Evolutionary conservation across 2,797 vertebrate species (phyloP).

Genomic region (Bradypodion pumilum): DNA sequence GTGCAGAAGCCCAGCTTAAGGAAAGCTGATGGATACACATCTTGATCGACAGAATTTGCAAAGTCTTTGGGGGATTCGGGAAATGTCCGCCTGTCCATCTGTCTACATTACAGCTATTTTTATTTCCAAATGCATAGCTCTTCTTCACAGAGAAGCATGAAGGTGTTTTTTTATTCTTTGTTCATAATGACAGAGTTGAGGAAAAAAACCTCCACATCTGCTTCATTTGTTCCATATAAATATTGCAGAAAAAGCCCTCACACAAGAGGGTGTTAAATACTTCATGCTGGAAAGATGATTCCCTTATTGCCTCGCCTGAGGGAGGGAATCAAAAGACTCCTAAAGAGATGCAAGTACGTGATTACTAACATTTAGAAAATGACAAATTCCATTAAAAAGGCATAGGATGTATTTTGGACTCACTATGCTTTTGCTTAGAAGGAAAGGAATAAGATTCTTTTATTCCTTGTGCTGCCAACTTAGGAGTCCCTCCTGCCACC

Average conservation of each 20-base stretch:
- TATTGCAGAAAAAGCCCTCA: background rate
- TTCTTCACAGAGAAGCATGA: no score
- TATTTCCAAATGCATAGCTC: no score
- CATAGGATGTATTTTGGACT: background rate
- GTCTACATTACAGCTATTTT: no score
- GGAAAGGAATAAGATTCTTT: background rate
- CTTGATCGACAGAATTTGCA: no score
- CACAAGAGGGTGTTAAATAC: background rate
- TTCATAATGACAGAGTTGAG: no score
- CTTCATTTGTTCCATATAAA: background rate
- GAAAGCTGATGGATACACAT: no score
- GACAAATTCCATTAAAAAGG: no score
- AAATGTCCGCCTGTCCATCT: no score
- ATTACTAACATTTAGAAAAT: background rate
- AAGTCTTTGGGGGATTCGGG: no score
- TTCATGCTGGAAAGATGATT: background rate
- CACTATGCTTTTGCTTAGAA: background rate
- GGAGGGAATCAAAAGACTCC: background rate
- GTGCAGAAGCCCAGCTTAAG: no score
- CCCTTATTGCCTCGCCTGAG: no score
- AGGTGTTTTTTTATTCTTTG: no score
- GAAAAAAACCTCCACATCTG: background rate
- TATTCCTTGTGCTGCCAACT: background rate
- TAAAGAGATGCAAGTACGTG: background rate
- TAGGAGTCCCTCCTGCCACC: background rate